These are phyloP conservation scores for Dasysyrphus albostriatus DNA, from an alignment of 2,888 invertebrate species.

Conservation along the genomic window DNA sequence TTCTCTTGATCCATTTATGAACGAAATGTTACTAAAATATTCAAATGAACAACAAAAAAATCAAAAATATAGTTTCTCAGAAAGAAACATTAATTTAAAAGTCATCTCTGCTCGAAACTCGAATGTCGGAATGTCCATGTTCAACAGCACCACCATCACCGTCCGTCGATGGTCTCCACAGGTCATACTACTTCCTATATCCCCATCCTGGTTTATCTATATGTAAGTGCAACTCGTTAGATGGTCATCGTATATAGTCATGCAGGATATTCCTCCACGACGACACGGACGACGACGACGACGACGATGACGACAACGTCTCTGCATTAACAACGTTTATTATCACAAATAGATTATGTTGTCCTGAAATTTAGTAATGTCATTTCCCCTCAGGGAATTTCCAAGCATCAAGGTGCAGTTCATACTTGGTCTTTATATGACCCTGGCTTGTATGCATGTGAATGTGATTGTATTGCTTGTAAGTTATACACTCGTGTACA, in stretches of 20 bases:
- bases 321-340: slow-evolving; percentile 73
- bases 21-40: slow-evolving; percentile 29
- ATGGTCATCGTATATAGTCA: slow-evolving; percentile 50
- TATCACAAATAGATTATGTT: slow-evolving; percentile 75
- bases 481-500: background rate
- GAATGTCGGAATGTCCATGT: background rate
- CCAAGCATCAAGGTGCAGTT: slow-evolving; percentile 41
- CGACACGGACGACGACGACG: slow-evolving; percentile 6
- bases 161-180: slow-evolving; percentile 3
- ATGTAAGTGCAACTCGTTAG: slow-evolving; percentile 24
- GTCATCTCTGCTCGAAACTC: background rate
- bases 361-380: slow-evolving; percentile 70
- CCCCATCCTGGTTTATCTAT: slow-evolving; percentile 23
- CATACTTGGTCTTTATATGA: slow-evolving; percentile 10
- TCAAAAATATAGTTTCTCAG: background rate
- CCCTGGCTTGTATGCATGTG: background rate
- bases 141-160: background rate
- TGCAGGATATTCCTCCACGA: slow-evolving; percentile 9
- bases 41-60: background rate
- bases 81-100: slow-evolving; percentile 13
- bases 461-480: background rate
- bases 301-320: slow-evolving; percentile 7
- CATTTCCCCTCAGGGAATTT: slow-evolving; percentile 66
- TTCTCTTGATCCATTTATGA: slow-evolving; percentile 63
- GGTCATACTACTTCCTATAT: slow-evolving; percentile 29